Base-by-base conservation (phyloP, 2,113 vertebrate species). In the Ptyas mucosa region DNA sequence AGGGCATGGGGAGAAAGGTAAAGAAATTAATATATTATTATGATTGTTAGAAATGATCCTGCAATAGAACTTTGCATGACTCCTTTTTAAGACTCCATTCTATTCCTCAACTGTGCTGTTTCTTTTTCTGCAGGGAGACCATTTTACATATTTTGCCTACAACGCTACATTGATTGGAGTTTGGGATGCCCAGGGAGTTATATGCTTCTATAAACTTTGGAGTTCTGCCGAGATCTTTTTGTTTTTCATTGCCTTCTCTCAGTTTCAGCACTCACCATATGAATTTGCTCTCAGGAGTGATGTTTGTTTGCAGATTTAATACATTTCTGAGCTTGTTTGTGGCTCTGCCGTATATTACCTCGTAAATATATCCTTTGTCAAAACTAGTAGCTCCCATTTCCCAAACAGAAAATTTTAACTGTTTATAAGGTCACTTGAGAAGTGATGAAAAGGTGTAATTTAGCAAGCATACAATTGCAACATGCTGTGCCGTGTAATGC, bases 361-460 rank as follows among this genome's bases (percentile, higher is more conserved):
- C 90, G 93, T 91, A 93, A 96, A 93, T 58, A 69, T 0, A 29
- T 64, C 91, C 55, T 21, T 39, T 89, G n/a, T 55, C 88, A 43
- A 89, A 95, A 96, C 94, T 81, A 90, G 87, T 94, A 91, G 90
- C 94, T 86, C n/a, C 0, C 4, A 14, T 94, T 95, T 95, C 94
- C 87, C 93, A 87, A 89, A 81, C 29, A 89, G 93, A 92, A 69
- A 97, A 95, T 94, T 95, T 95, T 94, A 96, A 88, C 92, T 96
- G 96, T 95, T 96, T 92, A 2, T 26, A 86, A 94, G 93, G 89
- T 94, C 0, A 8, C 91, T 90, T 93, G 91, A 90, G 87, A 90
- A 93, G 93, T 93, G 97, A 97, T 93, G 89, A 95, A 97, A 93
- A 96, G 94, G 54, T 92, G 95, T 91, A 95, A 97, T 97, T 98